Conservation (phyloP, 2,113 vertebrate genomes). For the Odontesthes bonariensis region DNA sequence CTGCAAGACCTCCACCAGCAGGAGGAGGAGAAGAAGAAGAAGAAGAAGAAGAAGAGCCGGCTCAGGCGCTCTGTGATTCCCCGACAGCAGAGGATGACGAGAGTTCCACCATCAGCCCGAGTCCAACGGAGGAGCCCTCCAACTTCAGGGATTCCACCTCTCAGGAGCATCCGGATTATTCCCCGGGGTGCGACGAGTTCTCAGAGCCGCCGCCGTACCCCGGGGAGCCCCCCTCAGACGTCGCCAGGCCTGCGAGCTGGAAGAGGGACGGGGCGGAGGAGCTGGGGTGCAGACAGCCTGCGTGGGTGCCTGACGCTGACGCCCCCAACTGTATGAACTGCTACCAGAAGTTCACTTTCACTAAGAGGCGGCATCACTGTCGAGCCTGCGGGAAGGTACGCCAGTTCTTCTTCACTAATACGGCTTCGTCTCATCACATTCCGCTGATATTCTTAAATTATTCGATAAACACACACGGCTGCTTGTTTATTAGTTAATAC, state of each 20-base stretch:
- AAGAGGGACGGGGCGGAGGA: conserved; percentile 65
- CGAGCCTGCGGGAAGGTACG: conserved; percentile 96
- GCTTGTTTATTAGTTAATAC: no score
- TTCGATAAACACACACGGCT: no score
- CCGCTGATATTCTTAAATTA: no score
- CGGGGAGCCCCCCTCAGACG: conserved; percentile 58
- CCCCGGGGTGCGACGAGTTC: conserved; percentile 75
- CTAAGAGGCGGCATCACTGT: conserved; percentile 94
- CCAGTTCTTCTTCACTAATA: no score
- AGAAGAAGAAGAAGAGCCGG: conserved; percentile 51
- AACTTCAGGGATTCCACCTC: conserved; percentile 31
- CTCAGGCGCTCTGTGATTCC: background rate
- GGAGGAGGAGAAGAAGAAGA: conserved; percentile 46
- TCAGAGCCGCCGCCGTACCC: conserved; percentile 81
- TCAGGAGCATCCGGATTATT: conserved; percentile 76
- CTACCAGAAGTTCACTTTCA: conserved; percentile 93
- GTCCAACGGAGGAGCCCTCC: conserved; percentile 45
- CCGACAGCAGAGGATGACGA: conserved; percentile 58
- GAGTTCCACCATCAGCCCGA: conserved; percentile 26
- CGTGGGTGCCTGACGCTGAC: conserved; percentile 95
- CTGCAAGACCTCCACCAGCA: conserved; percentile 64
- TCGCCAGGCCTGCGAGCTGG: conserved; percentile 40
- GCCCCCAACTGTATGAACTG: conserved; percentile 97
- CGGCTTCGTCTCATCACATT: no score
- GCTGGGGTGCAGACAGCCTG: conserved; percentile 87